These are phyloP conservation scores for Crossaster papposus DNA, from an alignment of 53 echinoderm and acorn worm species.

Conservation along the genomic window DNA sequence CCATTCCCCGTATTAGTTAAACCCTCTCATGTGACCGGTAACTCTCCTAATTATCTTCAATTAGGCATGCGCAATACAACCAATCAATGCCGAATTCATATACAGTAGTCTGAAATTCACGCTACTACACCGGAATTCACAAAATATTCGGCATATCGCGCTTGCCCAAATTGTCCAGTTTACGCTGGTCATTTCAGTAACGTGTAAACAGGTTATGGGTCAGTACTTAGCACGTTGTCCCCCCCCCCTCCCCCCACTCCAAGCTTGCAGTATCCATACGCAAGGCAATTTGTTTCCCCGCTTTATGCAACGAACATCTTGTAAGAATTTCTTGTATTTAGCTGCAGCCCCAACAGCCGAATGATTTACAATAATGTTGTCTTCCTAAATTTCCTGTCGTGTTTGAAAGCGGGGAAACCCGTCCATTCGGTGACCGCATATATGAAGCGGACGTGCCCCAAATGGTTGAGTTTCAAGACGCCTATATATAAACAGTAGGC, in stretches of 20 bases:
- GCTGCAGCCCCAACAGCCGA: conserved; percentile 17
- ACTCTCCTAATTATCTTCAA: too few species aligned
- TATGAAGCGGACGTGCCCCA: not conserved
- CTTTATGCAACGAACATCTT: conserved; percentile 38
- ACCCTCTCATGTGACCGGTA: too few species aligned
- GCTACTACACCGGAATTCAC: too few species aligned
- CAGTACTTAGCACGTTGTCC: not conserved
- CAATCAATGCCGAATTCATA: too few species aligned
- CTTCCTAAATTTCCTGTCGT: conserved; percentile 39
- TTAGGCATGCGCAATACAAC: too few species aligned
- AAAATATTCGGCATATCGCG: too few species aligned
- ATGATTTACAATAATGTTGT: conserved; percentile 60
- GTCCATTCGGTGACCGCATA: not conserved
- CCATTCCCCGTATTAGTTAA: too few species aligned
- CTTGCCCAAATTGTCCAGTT: too few species aligned
- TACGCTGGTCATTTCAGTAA: too few species aligned
- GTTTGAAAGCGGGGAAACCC: conserved; percentile 20
- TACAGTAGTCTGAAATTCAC: too few species aligned
- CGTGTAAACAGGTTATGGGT: too few species aligned
- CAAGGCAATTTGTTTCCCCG: conserved; percentile 9
- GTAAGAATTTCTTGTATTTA: conserved; percentile 52
- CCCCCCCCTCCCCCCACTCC: not conserved
- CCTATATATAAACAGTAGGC: not conserved
- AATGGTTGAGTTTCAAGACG: not conserved
- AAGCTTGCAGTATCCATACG: too few species aligned